phyloP scores from a whole-genome alignment of 2,888 invertebrate species.

The Deroplatys truncata region DNA sequence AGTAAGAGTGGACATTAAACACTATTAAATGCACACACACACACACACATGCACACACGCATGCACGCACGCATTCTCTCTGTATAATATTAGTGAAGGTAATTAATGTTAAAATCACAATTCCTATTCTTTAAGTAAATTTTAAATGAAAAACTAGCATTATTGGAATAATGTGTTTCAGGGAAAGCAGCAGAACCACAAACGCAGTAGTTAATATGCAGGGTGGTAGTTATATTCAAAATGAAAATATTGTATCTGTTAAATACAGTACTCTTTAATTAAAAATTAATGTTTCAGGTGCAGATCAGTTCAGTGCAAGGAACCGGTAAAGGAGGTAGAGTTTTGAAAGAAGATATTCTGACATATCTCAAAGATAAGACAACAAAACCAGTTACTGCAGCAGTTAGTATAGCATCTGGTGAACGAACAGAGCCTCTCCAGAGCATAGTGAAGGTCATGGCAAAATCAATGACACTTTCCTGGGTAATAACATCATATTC shows the following conservation, averaged over 20 bases:
- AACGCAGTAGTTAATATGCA: too few relatives aligned
- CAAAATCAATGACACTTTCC: constrained; percentile 89
- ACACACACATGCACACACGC: too few relatives aligned
- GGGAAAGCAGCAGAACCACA: too few relatives aligned
- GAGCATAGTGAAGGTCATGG: constrained; percentile 89
- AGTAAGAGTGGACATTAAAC: too few relatives aligned
- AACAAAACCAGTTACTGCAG: background rate
- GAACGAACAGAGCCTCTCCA: constrained; percentile 64
- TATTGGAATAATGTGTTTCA: too few relatives aligned
- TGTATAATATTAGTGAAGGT: too few relatives aligned
- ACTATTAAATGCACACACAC: too few relatives aligned
- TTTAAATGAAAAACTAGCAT: too few relatives aligned
- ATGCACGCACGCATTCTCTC: too few relatives aligned
- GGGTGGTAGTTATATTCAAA: too few relatives aligned
- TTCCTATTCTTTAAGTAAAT: too few relatives aligned
- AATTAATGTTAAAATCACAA: too few relatives aligned
- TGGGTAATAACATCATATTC: constrained; percentile 51
- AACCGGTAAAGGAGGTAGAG: constrained; percentile 83
- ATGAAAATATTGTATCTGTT: background rate
- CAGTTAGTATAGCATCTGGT: background rate
- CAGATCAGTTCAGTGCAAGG: constrained; percentile 42
- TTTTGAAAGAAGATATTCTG: constrained; percentile 93
- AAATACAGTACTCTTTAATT: background rate
- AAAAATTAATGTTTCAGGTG: background rate
- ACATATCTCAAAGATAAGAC: constrained; percentile 49